Conservation (phyloP, 2,113 vertebrate species). For the Hystrix cristata region DNA sequence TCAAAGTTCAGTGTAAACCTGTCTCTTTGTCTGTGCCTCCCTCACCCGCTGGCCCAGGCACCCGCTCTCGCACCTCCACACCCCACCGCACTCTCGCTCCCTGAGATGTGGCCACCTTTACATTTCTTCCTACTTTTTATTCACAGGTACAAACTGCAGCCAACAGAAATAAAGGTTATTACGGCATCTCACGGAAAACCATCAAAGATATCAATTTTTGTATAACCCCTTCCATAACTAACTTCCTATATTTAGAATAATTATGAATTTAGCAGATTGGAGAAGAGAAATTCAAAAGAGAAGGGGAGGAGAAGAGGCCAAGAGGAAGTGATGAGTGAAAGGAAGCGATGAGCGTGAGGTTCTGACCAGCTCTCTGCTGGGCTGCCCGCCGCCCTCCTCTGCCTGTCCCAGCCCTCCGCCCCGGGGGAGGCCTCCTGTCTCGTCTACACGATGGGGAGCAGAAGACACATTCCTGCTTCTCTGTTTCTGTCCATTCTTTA, state of each 20-base stretch:
- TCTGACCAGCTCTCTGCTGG: background rate
- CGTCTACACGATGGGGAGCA: too few relatives aligned
- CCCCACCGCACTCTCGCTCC: background rate
- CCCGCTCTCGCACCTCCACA: background rate
- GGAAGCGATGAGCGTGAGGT: background rate
- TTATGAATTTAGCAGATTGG: conserved; percentile 31
- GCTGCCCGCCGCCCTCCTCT: background rate
- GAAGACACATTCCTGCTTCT: background rate
- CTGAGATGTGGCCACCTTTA: background rate
- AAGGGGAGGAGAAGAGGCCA: background rate
- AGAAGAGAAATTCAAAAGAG: background rate
- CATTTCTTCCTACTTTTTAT: background rate
- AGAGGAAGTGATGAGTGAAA: background rate
- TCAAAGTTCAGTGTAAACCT: background rate
- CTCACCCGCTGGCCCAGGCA: background rate
- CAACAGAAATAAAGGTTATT: conserved; percentile 37
- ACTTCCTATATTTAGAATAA: background rate
- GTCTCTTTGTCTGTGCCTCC: background rate
- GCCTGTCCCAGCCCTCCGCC: too few relatives aligned
- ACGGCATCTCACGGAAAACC: conserved; percentile 40
- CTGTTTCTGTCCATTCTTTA: background rate
- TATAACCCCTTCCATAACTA: background rate
- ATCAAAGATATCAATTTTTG: background rate
- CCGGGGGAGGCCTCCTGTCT: background rate
- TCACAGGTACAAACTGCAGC: background rate